Evolutionary conservation across 2,888 invertebrate species (phyloP).

Genomic region (Gortyna flavago): DNA sequence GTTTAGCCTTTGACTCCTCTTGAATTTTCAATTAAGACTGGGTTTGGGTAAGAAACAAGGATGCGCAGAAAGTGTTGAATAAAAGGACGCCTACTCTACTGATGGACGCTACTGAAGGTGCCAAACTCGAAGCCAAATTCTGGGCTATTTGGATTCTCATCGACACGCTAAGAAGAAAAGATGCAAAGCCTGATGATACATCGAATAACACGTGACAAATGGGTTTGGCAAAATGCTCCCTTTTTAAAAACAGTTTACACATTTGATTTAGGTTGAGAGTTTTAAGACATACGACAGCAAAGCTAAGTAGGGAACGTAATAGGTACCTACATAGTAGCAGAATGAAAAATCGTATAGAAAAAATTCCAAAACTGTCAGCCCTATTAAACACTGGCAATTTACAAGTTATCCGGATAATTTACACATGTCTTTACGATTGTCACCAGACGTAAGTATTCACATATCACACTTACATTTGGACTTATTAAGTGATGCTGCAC

Average conservation of each 20-base stretch:
- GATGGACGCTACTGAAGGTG: not conserved
- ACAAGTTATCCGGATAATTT: conserved; percentile 41
- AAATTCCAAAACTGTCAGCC: conserved; percentile 18
- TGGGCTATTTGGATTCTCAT: not conserved
- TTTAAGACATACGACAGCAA: not conserved
- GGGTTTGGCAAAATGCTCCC: not conserved
- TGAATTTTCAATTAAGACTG: not conserved
- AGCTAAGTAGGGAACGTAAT: not conserved
- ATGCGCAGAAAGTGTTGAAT: not conserved
- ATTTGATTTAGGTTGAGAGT: not conserved
- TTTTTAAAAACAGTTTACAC: not conserved
- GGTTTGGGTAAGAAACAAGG: not conserved
- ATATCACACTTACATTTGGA: conserved; percentile 36
- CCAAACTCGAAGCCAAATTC: not conserved
- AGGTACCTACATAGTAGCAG: not conserved
- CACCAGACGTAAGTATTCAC: conserved; percentile 30
- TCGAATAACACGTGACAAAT: not conserved
- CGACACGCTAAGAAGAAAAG: not conserved
- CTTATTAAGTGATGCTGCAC: conserved; percentile 27
- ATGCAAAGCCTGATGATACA: not conserved
- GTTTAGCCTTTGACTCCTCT: not conserved
- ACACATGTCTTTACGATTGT: conserved; percentile 52
- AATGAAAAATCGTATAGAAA: not conserved
- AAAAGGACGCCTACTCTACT: not conserved
- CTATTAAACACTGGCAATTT: conserved; percentile 47